Base-by-base conservation (phyloP, 2,797 vertebrate species). In the Sparus aurata region DNA sequence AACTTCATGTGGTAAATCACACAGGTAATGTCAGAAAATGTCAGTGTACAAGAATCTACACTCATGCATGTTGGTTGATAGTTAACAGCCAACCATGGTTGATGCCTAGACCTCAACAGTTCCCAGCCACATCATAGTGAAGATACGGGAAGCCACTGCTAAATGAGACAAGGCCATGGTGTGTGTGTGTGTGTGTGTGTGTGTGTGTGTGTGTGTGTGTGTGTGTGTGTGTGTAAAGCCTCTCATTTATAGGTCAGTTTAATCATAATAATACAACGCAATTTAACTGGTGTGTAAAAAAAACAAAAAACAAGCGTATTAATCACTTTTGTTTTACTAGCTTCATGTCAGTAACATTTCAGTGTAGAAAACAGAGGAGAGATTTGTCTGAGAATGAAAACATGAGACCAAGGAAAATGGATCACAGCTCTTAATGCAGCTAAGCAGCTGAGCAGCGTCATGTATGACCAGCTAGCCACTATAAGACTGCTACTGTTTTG, bases 41-140 rank as follows among this genome's bases (percentile, higher is more conserved):
- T 30, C 30, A 4, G 3, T 30, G 6, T 34, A 34, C 30, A 27
- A 34, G 43, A 2, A 9, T 27, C 12, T 30, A 63, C 6, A 23
- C n/a, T 11, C 2, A 3, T 38, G 41, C 2, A 3, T 38, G n/a
- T 38, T 30, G 12, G 38, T 50, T 47, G 38, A 55, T 64, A 45
- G 46, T 54, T 61, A 22, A 43, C 25, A 55, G 43, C 17, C 12
- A 5, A 20, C 63, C 18, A 8, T 16, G 4, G 53, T 20, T 49
- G 41, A 12, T 63, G 30, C 46, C 9, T 2, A 59, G 20, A 59
- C 25, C 34, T 53, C 10, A 12, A 18, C 13, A 9, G 41, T 15
- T 49, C 18, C 15, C 43, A 77, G 77, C 8, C 73, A 80, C 61
- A 77, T 71, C 60, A 80, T 41, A 63, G 25, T 23, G 47, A 59